Percentiles rank a stretch among this genome's conserved stretches.
These are phyloP conservation scores for Drosophila limbata DNA, from an alignment of 2,888 invertebrate species.

Conservation along the genomic window DNA sequence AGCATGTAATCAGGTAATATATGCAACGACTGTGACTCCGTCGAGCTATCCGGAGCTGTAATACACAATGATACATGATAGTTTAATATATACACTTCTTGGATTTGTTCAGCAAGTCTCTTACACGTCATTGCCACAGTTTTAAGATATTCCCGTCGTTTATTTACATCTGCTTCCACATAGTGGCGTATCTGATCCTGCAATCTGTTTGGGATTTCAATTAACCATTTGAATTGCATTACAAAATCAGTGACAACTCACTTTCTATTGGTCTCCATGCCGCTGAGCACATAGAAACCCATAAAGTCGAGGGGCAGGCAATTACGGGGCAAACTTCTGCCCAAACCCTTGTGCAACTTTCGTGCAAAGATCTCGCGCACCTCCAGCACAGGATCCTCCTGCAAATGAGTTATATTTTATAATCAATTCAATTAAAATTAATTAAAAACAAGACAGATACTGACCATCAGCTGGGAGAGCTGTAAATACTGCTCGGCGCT, in stretches of 20 bases:
- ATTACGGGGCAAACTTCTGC: conserved; percentile 93
- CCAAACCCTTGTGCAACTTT: conserved; percentile 95
- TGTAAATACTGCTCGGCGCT: conserved; percentile 98
- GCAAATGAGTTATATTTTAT: not conserved
- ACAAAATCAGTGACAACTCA: conserved; percentile 79
- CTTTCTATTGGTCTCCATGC: conserved; percentile 94
- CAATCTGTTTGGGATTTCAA: conserved; percentile 68
- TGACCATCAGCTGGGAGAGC: conserved; percentile 95
- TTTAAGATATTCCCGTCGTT: conserved; percentile 96
- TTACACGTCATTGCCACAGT: conserved; percentile 88
- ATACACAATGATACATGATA: conserved; percentile 1
- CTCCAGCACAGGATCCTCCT: conserved; percentile 92
- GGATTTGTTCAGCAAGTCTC: conserved; percentile 27
- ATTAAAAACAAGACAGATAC: conserved; percentile 69
- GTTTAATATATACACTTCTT: not conserved
- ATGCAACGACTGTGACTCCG: conserved; percentile 90
- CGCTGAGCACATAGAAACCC: conserved; percentile 96
- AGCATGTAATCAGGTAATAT: conserved; percentile 98
- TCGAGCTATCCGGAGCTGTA: conserved; percentile 74
- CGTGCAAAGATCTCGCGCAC: conserved; percentile 95
- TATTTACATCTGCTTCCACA: conserved; percentile 95
- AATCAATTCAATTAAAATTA: not conserved
- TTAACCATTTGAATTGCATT: not conserved
- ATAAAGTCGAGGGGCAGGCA: conserved; percentile 98
- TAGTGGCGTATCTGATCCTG: conserved; percentile 89